These are phyloP conservation scores for Protobothrops flavoviridis DNA, from an alignment of 2,113 vertebrate species.

Conservation along the genomic window DNA sequence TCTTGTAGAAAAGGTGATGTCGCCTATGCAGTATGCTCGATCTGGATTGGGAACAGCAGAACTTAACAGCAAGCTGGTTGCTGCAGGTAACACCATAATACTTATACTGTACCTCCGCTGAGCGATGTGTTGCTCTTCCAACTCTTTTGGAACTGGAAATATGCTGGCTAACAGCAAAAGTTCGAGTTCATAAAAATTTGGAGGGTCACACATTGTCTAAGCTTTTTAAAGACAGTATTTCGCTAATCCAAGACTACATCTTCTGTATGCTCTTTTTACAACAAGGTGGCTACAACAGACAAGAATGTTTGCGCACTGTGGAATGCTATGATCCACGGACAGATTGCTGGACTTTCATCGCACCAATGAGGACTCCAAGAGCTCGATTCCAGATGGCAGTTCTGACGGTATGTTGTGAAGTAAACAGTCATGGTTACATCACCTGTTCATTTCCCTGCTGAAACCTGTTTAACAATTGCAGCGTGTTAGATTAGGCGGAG, in stretches of 20 bases:
- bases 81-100: constrained; percentile 77
- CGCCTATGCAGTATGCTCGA: constrained; percentile 94
- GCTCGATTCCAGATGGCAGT: constrained; percentile 98
- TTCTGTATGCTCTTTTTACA: constrained; percentile 12
- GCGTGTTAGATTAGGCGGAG: not conserved
- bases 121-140: not conserved
- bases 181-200: not conserved
- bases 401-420: constrained; percentile 80
- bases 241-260: not conserved
- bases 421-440: not conserved
- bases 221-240: not conserved
- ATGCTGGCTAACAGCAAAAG: not conserved
- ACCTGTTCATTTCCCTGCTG: not conserved
- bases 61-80: constrained; percentile 84
- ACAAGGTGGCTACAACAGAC: constrained; percentile 94
- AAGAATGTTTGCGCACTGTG: constrained; percentile 95
- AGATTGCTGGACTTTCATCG: constrained; percentile 91
- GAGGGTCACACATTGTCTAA: not conserved
- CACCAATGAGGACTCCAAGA: constrained; percentile 94
- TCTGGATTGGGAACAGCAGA: constrained; percentile 91
- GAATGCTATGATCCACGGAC: constrained; percentile 90
- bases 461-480: not conserved
- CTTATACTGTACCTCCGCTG: accelerated
- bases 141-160: not conserved
- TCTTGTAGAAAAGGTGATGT: constrained; percentile 83